These are phyloP conservation scores for Dasysyrphus tricinctus DNA, from an alignment of 2,888 invertebrate species.

Conservation along the genomic window DNA sequence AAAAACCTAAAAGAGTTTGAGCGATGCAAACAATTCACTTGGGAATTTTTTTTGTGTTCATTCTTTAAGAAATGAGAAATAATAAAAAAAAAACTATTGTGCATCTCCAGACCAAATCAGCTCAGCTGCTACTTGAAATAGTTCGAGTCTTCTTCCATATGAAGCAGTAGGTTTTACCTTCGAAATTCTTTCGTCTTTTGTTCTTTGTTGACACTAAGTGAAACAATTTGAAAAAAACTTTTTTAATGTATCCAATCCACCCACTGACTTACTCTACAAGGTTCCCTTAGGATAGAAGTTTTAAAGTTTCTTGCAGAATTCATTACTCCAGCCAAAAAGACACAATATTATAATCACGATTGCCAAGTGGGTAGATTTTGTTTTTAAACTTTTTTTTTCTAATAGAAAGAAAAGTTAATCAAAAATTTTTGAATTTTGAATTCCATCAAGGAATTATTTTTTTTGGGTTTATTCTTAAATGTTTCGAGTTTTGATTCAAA, in stretches of 20 bases:
- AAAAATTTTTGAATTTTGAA: background rate
- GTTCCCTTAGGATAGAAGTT: slow-evolving; percentile 28
- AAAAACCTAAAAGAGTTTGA: slow-evolving; percentile 14
- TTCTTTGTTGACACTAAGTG: slow-evolving; percentile 63
- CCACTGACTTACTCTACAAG: background rate
- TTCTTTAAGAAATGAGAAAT: slow-evolving; percentile 8
- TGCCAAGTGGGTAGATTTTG: background rate
- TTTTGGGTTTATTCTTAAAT: no score
- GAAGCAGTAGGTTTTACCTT: slow-evolving; percentile 19
- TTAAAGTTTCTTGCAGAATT: slow-evolving; percentile 54
- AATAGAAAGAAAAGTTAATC: background rate
- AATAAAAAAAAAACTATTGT: background rate
- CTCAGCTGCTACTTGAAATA: slow-evolving; percentile 36
- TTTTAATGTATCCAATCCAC: slow-evolving; percentile 55
- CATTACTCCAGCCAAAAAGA: slow-evolving; percentile 29
- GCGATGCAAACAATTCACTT: slow-evolving; percentile 53
- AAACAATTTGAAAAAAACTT: slow-evolving; percentile 70
- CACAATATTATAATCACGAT: background rate
- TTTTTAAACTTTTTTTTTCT: background rate
- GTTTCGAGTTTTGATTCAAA: no score
- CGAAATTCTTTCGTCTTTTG: slow-evolving; percentile 39
- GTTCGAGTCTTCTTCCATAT: slow-evolving; percentile 1
- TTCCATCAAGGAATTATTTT: no score
- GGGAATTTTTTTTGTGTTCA: slow-evolving; percentile 17
- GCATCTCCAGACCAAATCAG: slow-evolving; percentile 33